Evolutionary conservation across 2,113 vertebrate genomes (phyloP).

Genomic region (Oryzias celebensis): DNA sequence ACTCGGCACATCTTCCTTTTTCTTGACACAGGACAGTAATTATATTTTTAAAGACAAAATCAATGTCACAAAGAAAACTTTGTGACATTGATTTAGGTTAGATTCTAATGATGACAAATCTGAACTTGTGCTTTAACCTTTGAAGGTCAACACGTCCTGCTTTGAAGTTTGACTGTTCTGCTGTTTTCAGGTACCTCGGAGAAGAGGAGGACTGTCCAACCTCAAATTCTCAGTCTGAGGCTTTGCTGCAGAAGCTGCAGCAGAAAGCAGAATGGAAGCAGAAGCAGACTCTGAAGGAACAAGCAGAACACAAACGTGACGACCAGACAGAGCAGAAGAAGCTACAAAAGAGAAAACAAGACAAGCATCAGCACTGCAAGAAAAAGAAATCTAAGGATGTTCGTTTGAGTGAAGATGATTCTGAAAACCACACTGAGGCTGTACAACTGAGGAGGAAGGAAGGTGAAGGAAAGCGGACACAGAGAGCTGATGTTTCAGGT

Average conservation of each 20-base stretch:
- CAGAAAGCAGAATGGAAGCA: conserved; percentile 81
- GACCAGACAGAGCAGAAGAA: conserved; percentile 1
- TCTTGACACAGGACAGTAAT: no score
- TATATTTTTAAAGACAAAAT: no score
- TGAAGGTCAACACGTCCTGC: no score
- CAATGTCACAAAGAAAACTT: no score
- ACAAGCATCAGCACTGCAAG: conserved; percentile 15
- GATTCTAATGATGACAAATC: background rate
- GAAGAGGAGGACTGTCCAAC: conserved; percentile 69
- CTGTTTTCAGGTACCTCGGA: conserved; percentile 76
- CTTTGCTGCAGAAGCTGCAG: conserved; percentile 82
- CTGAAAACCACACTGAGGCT: background rate
- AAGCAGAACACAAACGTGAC: background rate
- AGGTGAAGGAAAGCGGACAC: conserved; percentile 12
- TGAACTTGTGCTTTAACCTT: no score
- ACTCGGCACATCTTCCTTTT: no score
- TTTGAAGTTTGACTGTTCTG: background rate
- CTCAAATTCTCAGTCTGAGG: conserved; percentile 68
- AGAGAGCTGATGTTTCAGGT: conserved; percentile 34
- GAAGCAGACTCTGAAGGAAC: conserved; percentile 41
- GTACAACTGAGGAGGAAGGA: conserved; percentile 8
- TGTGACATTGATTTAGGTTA: no score
- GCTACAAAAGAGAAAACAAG: conserved; percentile 28
- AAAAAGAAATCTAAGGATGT: conserved; percentile 28
- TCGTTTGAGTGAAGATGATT: background rate